Evolutionary conservation across 2,888 invertebrate species (phyloP).

Genomic region (Scelioninae gen. 2): DNA sequence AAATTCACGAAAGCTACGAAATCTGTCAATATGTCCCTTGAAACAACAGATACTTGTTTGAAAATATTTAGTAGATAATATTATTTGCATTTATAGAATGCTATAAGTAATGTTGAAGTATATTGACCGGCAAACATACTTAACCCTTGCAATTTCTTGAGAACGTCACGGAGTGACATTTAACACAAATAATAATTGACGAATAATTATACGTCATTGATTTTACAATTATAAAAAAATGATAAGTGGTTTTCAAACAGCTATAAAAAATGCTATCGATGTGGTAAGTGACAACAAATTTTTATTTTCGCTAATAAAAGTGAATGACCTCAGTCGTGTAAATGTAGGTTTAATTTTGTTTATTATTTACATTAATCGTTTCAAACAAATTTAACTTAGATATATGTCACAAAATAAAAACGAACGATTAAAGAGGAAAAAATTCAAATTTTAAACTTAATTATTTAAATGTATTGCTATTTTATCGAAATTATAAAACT

Average conservation of each 20-base stretch:
- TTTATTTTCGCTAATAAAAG: background rate
- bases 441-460: too few relatives aligned
- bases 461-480: too few relatives aligned
- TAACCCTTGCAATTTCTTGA: too few relatives aligned
- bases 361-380: too few relatives aligned
- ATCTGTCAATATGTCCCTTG: conserved; percentile 45
- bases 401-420: too few relatives aligned
- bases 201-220: conserved; percentile 21
- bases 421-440: too few relatives aligned
- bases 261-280: conserved; percentile 74
- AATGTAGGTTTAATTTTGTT: too few relatives aligned
- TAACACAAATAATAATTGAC: conserved; percentile 21
- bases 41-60: too few relatives aligned
- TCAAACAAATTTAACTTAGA: too few relatives aligned
- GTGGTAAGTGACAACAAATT: conserved; percentile 69
- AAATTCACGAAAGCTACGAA: conserved; percentile 16
- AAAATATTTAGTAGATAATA: conserved; percentile 13
- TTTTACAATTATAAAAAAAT: conserved; percentile 67
- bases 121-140: too few relatives aligned
- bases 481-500: too few relatives aligned
- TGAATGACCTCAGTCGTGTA: too few relatives aligned
- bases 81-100: conserved; percentile 1
- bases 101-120: conserved; percentile 7
- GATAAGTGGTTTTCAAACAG: conserved; percentile 74
- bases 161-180: conserved; percentile 21